phyloP scores from a whole-genome alignment of 2,113 vertebrate genomes.

The Numida meleagris region DNA sequence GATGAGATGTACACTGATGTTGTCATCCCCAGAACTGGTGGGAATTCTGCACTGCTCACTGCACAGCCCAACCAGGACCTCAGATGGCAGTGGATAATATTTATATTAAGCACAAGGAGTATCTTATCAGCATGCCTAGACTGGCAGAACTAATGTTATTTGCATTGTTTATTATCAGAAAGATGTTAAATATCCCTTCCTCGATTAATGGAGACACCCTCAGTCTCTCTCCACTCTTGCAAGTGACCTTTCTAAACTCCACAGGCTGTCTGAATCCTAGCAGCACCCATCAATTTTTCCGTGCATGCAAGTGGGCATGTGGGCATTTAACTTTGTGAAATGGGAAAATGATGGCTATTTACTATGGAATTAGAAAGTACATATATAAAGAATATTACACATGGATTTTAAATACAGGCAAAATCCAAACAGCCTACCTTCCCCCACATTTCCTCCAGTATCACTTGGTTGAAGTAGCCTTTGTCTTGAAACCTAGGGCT shows the following conservation, averaged over 20 bases:
- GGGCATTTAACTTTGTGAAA: conserved; percentile 30
- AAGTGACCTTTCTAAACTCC: conserved; percentile 48
- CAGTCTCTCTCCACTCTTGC: not conserved
- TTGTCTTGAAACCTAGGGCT: not conserved
- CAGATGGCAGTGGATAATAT: not conserved
- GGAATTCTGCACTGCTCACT: not conserved
- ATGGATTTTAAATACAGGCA: not conserved
- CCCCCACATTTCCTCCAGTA: not conserved
- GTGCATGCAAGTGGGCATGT: not conserved
- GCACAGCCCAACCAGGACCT: not conserved
- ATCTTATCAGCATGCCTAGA: not conserved
- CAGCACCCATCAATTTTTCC: conserved; percentile 29
- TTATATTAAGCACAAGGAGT: not conserved
- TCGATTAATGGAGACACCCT: conserved; percentile 22
- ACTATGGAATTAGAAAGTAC: not conserved
- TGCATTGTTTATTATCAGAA: conserved; percentile 39
- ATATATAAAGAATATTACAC: not conserved
- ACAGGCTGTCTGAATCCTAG: not conserved
- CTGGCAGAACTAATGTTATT: conserved; percentile 5
- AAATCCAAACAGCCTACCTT: not conserved
- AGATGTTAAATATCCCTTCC: conserved; percentile 17
- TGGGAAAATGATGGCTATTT: conserved; percentile 23
- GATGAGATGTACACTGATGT: not conserved
- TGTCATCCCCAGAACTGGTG: not conserved
- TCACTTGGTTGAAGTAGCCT: not conserved